Evolutionary conservation across 2,113 vertebrate genomes (phyloP), one percentile per base, ranked within the genome.

Genomic region (Lutjanus erythropterus): DNA sequence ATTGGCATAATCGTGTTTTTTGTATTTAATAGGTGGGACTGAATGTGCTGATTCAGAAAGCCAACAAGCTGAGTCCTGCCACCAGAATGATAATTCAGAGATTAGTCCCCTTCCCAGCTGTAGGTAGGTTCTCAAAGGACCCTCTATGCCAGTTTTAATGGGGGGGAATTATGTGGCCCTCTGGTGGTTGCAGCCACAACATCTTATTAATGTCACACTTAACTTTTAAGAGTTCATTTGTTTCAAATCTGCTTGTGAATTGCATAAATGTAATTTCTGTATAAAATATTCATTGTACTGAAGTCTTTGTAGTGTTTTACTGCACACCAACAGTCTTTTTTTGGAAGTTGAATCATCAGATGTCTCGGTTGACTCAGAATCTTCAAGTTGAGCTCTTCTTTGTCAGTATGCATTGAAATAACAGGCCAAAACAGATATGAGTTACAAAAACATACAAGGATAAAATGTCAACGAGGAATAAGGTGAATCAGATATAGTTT

Each of bases 61-160:
- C 98, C 78, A 97, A 96, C 93, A 97, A 95, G 85, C 95, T 98
- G 89, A 97, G 94, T 25, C 98, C 97, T 0, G 95, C 97, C 80
- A 98, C 97, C 46, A 96, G 97, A 74, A 96, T 96, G 78, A 93
- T 99, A 52, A 97, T 99, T 79, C 97, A 99, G 96, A 96, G 98
- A 87, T 95, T 99, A 2, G 96, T 99, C 85, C 98, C 98, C 0
- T 99, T 99, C 86, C 97, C 98, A n/a, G 97, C 98, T 66, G 97
- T 99, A 21, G 98, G 98, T 99, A 93, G 86, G 95, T 94, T 77
- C 56, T 64, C 27, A 68, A 50, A 66, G 15, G 47, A 52, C 49
- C 23, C 25, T 1, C 2, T 58, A 41, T 55, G 27, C 18, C 18
- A 23, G 19, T 71, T 42, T 19, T 16, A 7, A 52, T n/a, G 16